Evolutionary conservation across 1,140 invertebrate species (phyloP), one percentile per base, ranked within the genome.

Genomic region (Drosophila eugracilis): DNA sequence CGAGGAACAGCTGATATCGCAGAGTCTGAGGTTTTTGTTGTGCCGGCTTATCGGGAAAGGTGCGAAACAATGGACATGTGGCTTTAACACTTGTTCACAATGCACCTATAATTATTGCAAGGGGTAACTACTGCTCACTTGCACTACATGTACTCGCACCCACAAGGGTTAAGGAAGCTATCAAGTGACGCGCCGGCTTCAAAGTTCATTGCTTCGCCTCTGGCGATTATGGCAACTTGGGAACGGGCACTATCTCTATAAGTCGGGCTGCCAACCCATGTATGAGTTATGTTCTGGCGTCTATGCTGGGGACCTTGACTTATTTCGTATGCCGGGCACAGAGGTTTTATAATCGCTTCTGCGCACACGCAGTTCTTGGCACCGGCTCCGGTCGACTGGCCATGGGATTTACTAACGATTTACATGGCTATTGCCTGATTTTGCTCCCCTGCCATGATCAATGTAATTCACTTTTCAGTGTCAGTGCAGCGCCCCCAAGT

Each of bases 201-300:
- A 81, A 63, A 85, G 81, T 86, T 85, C 81, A 85, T 86, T 85
- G 81, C 77, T 62, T 59, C 52, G 81, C 77, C 58, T 59, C 52
- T 52, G 19, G 7, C 5, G 17, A 49, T 47, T 28, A 34, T 49
- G 42, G 21, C 26, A 47, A 55, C 32, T 63, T 55, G 54, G 41
- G 19, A 19, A 62, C 41, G 41, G 36, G 53, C 49, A 34, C 42
- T 30, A 67, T 55, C 69, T 69, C 70, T 48, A 75, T 54, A 44
- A 49, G 60, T 41, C 15, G 19, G 21, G 12, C 4, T 19, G 37
- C 41, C 32, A 52, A 26, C 22, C 6, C 5, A 39, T 52, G 32
- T 55, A 48, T 70, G 36, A 34, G 9, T 62, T 57, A 37, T 44
- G 14, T 48, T 54, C 37, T 59, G 71, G 72, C 48, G 57, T 44